Percentiles rank a stretch among this genome's conserved stretches.
phyloP scores from a whole-genome alignment of 2,888 invertebrate species.

The Morinoia aosen region DNA sequence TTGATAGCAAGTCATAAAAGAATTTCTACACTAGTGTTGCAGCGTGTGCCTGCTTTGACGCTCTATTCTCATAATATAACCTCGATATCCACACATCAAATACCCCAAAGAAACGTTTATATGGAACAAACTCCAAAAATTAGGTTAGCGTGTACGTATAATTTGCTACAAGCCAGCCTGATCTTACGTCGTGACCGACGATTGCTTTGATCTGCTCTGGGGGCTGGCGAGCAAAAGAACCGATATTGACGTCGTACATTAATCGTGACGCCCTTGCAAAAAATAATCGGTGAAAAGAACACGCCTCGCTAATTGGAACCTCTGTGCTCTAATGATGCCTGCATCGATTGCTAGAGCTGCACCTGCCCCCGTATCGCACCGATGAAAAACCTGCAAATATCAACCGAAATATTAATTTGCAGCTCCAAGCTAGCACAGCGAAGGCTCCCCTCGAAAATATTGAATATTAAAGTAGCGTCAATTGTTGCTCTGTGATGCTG shows the following conservation, averaged over 20 bases:
- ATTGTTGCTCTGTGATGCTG: no score
- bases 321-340: conserved; percentile 44
- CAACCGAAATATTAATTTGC: not conserved
- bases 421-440: not conserved
- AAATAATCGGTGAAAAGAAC: not conserved
- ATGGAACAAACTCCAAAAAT: not conserved
- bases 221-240: not conserved
- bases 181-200: not conserved
- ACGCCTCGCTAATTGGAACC: conserved; percentile 19
- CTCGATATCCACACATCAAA: not conserved
- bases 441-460: no score
- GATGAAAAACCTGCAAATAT: not conserved
- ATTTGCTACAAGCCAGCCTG: not conserved
- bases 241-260: conserved; percentile 42
- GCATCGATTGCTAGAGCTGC: not conserved
- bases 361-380: not conserved
- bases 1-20: no score
- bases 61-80: not conserved
- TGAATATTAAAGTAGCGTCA: no score
- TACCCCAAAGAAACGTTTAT: not conserved
- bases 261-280: conserved; percentile 13
- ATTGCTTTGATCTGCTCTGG: conserved; percentile 9
- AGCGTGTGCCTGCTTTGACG: not conserved
- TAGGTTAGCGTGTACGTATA: not conserved
- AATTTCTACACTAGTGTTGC: not conserved